Base-by-base conservation (phyloP, 2,888 invertebrate species). In the Drosophila emarginata region DNA sequence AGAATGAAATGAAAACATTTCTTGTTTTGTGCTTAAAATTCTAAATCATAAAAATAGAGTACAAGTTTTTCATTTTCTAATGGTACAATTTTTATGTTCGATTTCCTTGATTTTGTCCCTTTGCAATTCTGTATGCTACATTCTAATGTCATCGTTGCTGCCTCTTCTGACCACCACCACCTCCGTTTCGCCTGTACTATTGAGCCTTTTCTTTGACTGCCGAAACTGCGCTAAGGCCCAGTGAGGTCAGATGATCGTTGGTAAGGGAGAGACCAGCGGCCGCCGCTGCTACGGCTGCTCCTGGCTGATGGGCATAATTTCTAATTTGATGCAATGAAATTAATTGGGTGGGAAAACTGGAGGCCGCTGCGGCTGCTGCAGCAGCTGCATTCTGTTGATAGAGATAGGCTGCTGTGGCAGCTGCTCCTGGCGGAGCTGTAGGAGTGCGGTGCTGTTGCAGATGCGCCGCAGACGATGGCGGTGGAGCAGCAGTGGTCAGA, bases 321-420 rank as follows among this genome's bases (percentile, higher is more conserved):
- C 98, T 95, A 90, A 98, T 98, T 93, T 98, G 98, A 92, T 98
- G 98, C 87, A 98, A 93, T 79, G 98, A 97, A 91, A 98, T 98
- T 92, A 98, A 93, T 92, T 98, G 97, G 91, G 97, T 97, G 62
- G 97, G 97, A 92, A 98, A 97, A 61, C 54, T 54, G 12, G 54
- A 54, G 12, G 54, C 54, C 5, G 54, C 54, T n/a, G 94, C 93
- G 58, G 95, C 94, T 1, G 94, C 93, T 75, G 94, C 90, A n/a
- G 89, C 89, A 7, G 86, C 89, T 93, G 87, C 88, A 76, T 91
- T 91, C 91, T 95, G 95, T 74, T 92, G 91, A 93, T 98, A 98
- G 75, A 98, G 95, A 92, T 97, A 97, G 73, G 96, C 96, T 91
- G 96, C 93, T 61, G 95, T 94, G 23, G 94, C 94, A 18, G 88